Evolutionary conservation across 2,888 invertebrate genomes (phyloP).

Genomic region (Empis livida): DNA sequence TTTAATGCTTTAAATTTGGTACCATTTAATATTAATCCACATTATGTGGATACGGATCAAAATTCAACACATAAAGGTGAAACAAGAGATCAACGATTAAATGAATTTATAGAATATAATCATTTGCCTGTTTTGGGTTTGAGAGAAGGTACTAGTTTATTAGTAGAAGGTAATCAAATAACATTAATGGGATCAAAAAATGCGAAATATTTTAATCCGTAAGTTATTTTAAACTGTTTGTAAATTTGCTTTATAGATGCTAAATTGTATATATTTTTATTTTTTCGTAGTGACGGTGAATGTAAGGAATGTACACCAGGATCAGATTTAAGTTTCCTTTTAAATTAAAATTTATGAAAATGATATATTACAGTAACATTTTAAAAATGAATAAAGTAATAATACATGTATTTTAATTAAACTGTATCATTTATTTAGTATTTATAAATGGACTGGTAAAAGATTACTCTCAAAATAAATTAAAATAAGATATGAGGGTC

Average conservation of each 20-base stretch:
- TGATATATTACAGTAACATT: too few species aligned
- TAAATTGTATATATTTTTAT: not conserved
- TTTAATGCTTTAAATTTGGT: slow-evolving; percentile 57
- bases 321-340: not conserved
- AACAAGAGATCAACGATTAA: slow-evolving; percentile 60
- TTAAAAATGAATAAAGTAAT: too few species aligned
- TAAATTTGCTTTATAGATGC: not conserved
- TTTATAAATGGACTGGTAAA: too few species aligned
- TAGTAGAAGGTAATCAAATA: slow-evolving; percentile 45
- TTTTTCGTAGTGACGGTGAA: not conserved
- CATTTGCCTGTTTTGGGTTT: slow-evolving; percentile 52
- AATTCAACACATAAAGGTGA: slow-evolving; percentile 57
- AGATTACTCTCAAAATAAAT: too few species aligned
- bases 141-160: slow-evolving; percentile 55
- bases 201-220: slow-evolving; percentile 47
- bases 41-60: slow-evolving; percentile 55
- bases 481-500: too few species aligned
- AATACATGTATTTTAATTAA: too few species aligned
- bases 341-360: not conserved
- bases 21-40: slow-evolving; percentile 77
- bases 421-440: too few species aligned
- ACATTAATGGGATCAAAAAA: slow-evolving; percentile 47
- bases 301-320: not conserved
- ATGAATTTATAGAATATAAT: slow-evolving; percentile 50
- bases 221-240: not conserved